phyloP scores from a whole-genome alignment of 2,113 vertebrate genomes.

The Sialia sialis region DNA sequence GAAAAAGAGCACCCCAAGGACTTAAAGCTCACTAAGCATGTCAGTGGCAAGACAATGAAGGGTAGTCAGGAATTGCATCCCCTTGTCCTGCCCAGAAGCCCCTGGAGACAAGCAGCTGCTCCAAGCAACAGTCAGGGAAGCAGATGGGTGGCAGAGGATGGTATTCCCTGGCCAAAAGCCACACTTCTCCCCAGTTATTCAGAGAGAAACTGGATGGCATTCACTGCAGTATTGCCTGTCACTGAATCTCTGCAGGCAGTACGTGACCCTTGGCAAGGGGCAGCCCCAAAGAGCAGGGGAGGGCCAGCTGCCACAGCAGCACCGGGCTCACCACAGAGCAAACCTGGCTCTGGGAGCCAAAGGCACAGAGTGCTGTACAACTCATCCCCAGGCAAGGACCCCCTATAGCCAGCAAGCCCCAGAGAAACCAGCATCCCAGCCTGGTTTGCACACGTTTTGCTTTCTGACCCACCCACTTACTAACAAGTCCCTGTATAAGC shows the following conservation, averaged over 20 bases:
- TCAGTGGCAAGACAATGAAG: not conserved
- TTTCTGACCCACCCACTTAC: not conserved
- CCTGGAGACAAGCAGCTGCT: not conserved
- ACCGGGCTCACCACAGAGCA: fast-evolving
- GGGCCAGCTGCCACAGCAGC: not conserved
- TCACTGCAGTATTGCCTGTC: not conserved
- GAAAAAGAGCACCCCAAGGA: not conserved
- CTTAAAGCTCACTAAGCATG: not conserved
- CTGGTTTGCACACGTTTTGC: not conserved
- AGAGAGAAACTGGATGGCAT: not conserved
- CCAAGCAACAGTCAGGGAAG: not conserved
- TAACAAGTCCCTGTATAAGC: not conserved
- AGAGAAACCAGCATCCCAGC: not conserved
- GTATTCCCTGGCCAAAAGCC: not conserved
- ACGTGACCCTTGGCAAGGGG: not conserved
- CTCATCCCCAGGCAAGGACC: not conserved
- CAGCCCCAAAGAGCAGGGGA: not conserved
- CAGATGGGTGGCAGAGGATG: not conserved
- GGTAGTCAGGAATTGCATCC: not conserved
- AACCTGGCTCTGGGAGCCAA: not conserved
- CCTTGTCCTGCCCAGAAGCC: not conserved
- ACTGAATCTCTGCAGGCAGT: not conserved
- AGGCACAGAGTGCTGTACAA: fast-evolving
- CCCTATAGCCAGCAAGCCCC: not conserved
- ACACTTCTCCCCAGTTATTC: not conserved